Evolutionary conservation across 2,888 invertebrate species (phyloP), one percentile per base, ranked within the genome.

Genomic region (Eristalinus aeneus): DNA sequence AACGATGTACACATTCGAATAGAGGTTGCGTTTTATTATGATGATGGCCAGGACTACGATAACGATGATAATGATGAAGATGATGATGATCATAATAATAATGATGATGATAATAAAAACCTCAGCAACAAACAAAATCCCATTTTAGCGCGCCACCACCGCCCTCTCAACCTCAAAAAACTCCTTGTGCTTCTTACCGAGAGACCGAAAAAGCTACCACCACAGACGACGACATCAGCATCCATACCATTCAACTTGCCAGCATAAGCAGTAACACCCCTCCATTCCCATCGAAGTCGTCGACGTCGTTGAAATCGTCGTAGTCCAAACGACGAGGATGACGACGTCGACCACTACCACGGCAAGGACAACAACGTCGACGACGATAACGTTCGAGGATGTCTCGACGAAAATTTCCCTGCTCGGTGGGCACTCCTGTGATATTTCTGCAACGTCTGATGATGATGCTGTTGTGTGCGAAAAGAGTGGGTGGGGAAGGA

Each of bases 401-500:
- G 86, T 86, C 86, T 86, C 86, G 82, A 82, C 86, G 86, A 76
- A 86, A 86, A 71, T 86, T 60, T 85, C 46, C 75, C 77, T 78
- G 39, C 77, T 74, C 9, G 34, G 16, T 46, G 46, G n/a, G 46
- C 54, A 16, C 27, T 72, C 22, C 60, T 61, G n/a, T 12, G 39
- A 12, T 46, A 4, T 11, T 46, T 12, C n/a, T 46, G 16, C 39
- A 12, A 4, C 64, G 78, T 11, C 16, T 39, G 61, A 34, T 79
- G n/a, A 46, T 69, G 53, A 60, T 72, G 53, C 2, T 16, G 46
- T 6, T 46, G 39, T 4, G 12, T n/a, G n/a, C n/a, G 39, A 12
- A n/a, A n/a, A 12, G 39, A 12, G 39, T 3, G 39, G 39, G 39
- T 39, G 39, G 12, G 5, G 46, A n/a, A 4, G 39, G n/a, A 0